Base-by-base conservation (phyloP, 2,113 vertebrate genomes). In the Ranitomeya variabilis region DNA sequence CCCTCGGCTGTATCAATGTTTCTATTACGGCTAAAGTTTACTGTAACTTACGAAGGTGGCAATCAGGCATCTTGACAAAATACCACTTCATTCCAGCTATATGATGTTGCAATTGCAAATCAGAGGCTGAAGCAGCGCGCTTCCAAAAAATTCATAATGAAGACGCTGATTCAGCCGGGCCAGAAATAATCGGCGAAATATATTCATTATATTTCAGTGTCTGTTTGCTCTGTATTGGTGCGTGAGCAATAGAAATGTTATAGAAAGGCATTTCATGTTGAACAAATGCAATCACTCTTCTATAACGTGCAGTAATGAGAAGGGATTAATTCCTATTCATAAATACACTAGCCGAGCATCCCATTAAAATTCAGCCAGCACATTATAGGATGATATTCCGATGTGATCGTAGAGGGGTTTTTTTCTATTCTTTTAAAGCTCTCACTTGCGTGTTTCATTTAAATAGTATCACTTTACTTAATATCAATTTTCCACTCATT, bases 1-100 rank as follows among this genome's bases (percentile, higher is more conserved):
- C 83, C 81, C 54, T 77, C 81, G 14, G 87, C 80, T 66, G 87
- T 78, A 84, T 84, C 87, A 89, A 89, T 89, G 81, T 89, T 89
- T 89, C 81, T 57, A 83, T 89, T 77, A 89, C 80, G 64, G 80
- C 73, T 76, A 83, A 88, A 89, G 73, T 89, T 89, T 89, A 77
- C 81, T 19, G 78, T 73, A 89, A 83, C 87, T 67, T 15, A 51
- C 21, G 45, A 83, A 64, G 87, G 87, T 83, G 69, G 87, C 81
- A 84, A 89, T 89, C 87, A 89, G 81, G 69, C 87, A 59, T 66
- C 78, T 83, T 62, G 60, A 76, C 59, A 76, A 87, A 84, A 89
- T 54, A 45, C 59, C 71, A 74, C 81, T 89, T 89, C 87, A 89
- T 83, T 14, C 71, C 71, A 11, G 52, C 80, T 77, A 1, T 83